These are phyloP conservation scores for Lacerta viridis DNA, from an alignment of 2,797 vertebrate species.

Conservation along the genomic window DNA sequence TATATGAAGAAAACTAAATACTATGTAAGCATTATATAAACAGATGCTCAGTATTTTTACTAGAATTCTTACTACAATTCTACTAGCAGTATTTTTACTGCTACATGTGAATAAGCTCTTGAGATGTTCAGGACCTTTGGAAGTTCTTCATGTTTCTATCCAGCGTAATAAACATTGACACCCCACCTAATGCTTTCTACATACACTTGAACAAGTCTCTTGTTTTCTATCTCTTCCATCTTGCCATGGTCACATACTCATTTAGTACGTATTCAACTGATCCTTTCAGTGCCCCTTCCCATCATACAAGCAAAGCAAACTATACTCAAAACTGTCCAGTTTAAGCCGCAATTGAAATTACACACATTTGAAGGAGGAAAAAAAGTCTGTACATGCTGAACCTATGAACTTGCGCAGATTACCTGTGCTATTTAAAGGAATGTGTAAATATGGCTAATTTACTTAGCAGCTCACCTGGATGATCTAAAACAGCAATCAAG, in stretches of 20 bases:
- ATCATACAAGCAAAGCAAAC: conserved; percentile 1
- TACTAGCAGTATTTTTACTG: neutral
- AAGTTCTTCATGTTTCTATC: neutral
- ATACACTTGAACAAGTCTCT: neutral
- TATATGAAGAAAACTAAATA: neutral
- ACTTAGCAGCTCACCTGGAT: conserved; percentile 44
- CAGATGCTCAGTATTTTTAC: conserved; percentile 3
- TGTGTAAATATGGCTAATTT: conserved; percentile 52
- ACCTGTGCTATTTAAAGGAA: conserved; percentile 19
- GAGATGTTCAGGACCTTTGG: neutral
- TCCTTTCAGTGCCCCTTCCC: neutral
- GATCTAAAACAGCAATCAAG: conserved; percentile 29
- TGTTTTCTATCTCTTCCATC: neutral
- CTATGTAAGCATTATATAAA: neutral
- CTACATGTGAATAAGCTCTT: neutral
- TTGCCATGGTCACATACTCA: neutral
- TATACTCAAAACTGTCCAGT: neutral
- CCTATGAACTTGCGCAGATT: conserved; percentile 35
- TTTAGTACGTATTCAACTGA: neutral
- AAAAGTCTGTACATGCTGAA: conserved; percentile 26
- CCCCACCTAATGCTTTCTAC: neutral
- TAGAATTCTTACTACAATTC: neutral
- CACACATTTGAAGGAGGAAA: conserved; percentile 31
- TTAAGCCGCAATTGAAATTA: conserved; percentile 18
- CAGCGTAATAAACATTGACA: neutral